A percentile compares a stretch with the other conserved stretches of the same genome.
Evolutionary conservation across 1,140 invertebrate genomes (phyloP).

Genomic region (Magallana angulata): DNA sequence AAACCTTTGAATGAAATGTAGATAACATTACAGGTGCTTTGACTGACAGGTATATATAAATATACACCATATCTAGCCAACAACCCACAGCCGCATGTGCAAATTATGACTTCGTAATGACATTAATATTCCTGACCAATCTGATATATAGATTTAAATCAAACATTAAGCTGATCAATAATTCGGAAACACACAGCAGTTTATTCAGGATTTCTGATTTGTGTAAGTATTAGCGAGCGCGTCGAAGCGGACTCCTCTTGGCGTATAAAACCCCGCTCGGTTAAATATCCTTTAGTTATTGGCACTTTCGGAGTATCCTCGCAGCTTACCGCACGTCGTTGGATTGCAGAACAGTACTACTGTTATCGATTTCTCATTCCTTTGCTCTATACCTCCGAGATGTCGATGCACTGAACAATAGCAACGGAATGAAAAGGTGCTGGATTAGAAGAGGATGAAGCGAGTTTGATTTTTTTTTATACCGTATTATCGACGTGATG

Average conservation of each 20-base stretch:
- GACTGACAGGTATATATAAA: constrained; percentile 18
- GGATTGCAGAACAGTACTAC: constrained; percentile 9
- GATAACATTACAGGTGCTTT: background rate
- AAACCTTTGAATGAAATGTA: constrained; percentile 10
- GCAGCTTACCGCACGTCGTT: background rate
- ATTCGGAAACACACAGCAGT: constrained; percentile 30
- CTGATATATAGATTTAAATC: constrained; percentile 35
- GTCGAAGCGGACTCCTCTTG: constrained; percentile 21
- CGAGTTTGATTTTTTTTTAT: background rate
- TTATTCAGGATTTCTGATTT: constrained; percentile 31
- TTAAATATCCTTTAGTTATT: constrained; percentile 20
- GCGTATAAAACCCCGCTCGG: background rate
- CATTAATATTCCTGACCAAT: constrained; percentile 32
- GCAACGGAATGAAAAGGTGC: background rate
- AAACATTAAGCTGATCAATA: constrained; percentile 38
- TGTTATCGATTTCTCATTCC: constrained; percentile 29
- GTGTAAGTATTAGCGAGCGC: constrained; percentile 34
- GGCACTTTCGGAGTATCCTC: constrained; percentile 16
- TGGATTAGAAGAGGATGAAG: background rate
- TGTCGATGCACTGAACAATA: background rate
- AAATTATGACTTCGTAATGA: constrained; percentile 29
- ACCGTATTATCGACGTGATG: background rate
- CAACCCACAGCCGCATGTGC: background rate
- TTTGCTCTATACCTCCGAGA: constrained; percentile 4
- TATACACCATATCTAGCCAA: background rate